phyloP scores from a whole-genome alignment of 2,797 vertebrate genomes.

The Protonibea diacanthus region DNA sequence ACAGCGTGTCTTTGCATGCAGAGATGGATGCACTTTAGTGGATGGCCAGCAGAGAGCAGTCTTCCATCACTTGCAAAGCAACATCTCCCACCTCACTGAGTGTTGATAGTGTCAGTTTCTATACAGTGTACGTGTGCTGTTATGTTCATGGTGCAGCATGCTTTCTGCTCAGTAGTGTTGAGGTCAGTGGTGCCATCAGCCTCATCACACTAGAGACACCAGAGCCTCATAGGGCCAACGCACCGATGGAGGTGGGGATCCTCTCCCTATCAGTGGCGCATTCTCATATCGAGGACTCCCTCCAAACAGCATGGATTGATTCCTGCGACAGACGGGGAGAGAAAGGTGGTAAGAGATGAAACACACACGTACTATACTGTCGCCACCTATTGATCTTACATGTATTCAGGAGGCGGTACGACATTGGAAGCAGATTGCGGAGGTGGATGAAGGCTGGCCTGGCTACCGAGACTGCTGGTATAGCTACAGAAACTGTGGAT shows the following conservation, averaged over 20 bases:
- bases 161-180: constrained; percentile 42
- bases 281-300: constrained; percentile 97
- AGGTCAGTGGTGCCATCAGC: constrained; percentile 47
- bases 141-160: constrained; percentile 35
- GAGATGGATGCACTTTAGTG: constrained; percentile 28
- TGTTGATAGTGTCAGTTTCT: constrained; percentile 15
- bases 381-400: constrained; percentile 83
- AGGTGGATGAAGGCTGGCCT: constrained; percentile 91
- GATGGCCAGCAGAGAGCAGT: constrained; percentile 81
- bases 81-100: neutral
- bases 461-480: constrained; percentile 94
- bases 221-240: constrained; percentile 73
- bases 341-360: constrained; percentile 43
- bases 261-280: constrained; percentile 94
- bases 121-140: constrained; percentile 6
- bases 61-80: constrained; percentile 59
- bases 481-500: constrained; percentile 97
- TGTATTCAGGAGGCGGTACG: constrained; percentile 92
- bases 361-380: neutral
- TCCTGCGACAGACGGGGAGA: constrained; percentile 83
- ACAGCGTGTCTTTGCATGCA: constrained; percentile 8
- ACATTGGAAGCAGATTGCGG: constrained; percentile 87
- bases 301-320: constrained; percentile 95
- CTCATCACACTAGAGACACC: constrained; percentile 74
- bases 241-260: constrained; percentile 97